Percentiles rank a stretch among this genome's conserved stretches.
Evolutionary conservation across 1,140 invertebrate species (phyloP).

Genomic region (Acromyrmex heyeri): DNA sequence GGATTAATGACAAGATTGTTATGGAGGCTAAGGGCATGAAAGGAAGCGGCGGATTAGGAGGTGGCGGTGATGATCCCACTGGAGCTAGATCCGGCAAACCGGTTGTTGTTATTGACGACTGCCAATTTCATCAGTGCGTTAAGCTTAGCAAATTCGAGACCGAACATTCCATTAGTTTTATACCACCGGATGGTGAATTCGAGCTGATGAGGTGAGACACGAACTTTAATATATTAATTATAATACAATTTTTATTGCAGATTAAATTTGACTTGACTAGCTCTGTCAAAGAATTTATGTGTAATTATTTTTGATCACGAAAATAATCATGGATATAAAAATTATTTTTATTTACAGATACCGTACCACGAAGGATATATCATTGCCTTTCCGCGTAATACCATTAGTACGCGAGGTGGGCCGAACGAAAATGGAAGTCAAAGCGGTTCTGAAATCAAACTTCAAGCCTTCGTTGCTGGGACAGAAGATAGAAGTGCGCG

Average conservation of each 20-base stretch:
- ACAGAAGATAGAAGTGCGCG: constrained; percentile 99
- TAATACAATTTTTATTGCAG: constrained; percentile 34
- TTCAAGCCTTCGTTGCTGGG: constrained; percentile 99
- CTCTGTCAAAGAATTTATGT: constrained; percentile 92
- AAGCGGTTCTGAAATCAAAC: constrained; percentile 99
- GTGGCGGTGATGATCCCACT: constrained; percentile 92
- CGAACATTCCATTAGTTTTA: constrained; percentile 99
- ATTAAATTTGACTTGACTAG: constrained; percentile 58
- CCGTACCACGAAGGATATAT: constrained; percentile 99
- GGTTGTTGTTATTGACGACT: constrained; percentile 99
- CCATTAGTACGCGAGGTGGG: constrained; percentile 99
- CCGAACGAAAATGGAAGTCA: constrained; percentile 99
- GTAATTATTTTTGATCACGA: constrained; percentile 86
- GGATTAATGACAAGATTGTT: constrained; percentile 99
- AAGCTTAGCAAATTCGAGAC: constrained; percentile 99
- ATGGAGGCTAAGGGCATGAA: constrained; percentile 98
- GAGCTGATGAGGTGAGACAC: constrained; percentile 97
- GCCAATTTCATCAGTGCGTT: constrained; percentile 99
- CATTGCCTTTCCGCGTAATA: constrained; percentile 99
- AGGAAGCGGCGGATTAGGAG: constrained; percentile 89
- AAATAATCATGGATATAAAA: background rate
- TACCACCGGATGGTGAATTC: constrained; percentile 99
- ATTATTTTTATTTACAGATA: constrained; percentile 89
- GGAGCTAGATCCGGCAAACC: constrained; percentile 95
- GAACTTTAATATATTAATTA: background rate